Conservation (phyloP, 2,888 invertebrate species). For the Cremastinae sp. region DNA sequence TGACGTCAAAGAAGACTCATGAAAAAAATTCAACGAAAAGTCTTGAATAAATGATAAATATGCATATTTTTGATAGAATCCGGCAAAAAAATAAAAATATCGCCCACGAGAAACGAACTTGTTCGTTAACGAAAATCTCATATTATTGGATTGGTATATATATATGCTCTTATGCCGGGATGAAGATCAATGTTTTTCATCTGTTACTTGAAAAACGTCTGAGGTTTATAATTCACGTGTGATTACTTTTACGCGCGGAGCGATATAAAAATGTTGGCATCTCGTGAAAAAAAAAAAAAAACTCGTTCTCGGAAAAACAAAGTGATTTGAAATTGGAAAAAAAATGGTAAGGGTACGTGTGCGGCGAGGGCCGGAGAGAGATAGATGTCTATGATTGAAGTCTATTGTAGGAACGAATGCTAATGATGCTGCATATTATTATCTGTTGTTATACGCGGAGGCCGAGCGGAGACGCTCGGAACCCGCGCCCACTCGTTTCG, state of each 20-base stretch:
- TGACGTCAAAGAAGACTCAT: too few relatives aligned
- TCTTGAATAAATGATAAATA: too few relatives aligned
- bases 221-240: constrained; percentile 7
- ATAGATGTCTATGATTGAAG: constrained; percentile 7
- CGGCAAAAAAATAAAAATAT: background rate
- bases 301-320: constrained; percentile 7
- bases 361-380: constrained; percentile 6
- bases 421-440: constrained; percentile 13
- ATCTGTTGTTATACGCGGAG: constrained; percentile 12
- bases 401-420: constrained; percentile 28
- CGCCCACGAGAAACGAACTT: background rate
- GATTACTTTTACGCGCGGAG: background rate
- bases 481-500: constrained; percentile 14
- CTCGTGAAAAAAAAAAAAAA: constrained; percentile 3
- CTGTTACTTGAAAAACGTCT: background rate
- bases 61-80: too few relatives aligned
- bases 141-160: background rate
- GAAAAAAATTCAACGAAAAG: too few relatives aligned
- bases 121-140: background rate
- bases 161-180: background rate
- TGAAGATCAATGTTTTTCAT: background rate
- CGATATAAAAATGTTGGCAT: background rate
- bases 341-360: background rate
- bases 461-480: background rate
- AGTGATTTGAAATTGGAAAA: constrained; percentile 11